Percentiles rank a stretch among this genome's conserved stretches.
phyloP scores from a whole-genome alignment of 2,888 invertebrate species.

The Troglohyphantes excavatus region DNA sequence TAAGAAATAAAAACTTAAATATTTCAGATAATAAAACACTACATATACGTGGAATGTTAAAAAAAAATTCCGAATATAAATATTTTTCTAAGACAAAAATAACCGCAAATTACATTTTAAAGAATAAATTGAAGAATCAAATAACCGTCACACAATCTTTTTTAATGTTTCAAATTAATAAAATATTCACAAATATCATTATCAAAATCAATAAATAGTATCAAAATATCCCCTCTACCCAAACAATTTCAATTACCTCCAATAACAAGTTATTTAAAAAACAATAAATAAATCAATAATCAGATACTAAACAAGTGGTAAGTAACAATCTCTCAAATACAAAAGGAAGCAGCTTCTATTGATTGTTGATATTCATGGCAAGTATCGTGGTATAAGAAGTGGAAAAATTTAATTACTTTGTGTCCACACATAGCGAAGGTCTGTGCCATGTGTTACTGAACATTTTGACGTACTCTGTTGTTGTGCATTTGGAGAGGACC shows the following conservation, averaged over 20 bases:
- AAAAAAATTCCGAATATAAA: no score
- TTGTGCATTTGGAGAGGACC: conserved; percentile 24
- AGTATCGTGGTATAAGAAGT: neutral
- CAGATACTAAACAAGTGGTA: neutral
- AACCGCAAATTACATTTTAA: no score
- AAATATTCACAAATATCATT: no score
- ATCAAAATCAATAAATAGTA: neutral
- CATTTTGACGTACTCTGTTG: conserved; percentile 43
- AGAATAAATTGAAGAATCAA: no score
- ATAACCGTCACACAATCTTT: no score
- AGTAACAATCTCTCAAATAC: neutral
- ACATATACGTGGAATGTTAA: no score
- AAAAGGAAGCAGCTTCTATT: neutral
- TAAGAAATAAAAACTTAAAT: no score
- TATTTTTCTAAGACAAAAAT: no score
- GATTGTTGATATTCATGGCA: neutral
- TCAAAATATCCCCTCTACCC: no score
- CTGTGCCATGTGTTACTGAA: conserved; percentile 63
- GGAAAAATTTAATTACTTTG: conserved; percentile 35
- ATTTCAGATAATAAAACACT: no score
- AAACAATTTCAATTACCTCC: neutral
- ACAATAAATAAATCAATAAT: neutral
- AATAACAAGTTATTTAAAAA: neutral
- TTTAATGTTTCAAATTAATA: no score
- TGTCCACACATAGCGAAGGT: conserved; percentile 35